A percentile compares a stretch with the other conserved stretches of the same genome.
These are phyloP conservation scores for Oxygymnocypris stewartii DNA, from an alignment of 2,113 vertebrate species.

Conservation along the genomic window DNA sequence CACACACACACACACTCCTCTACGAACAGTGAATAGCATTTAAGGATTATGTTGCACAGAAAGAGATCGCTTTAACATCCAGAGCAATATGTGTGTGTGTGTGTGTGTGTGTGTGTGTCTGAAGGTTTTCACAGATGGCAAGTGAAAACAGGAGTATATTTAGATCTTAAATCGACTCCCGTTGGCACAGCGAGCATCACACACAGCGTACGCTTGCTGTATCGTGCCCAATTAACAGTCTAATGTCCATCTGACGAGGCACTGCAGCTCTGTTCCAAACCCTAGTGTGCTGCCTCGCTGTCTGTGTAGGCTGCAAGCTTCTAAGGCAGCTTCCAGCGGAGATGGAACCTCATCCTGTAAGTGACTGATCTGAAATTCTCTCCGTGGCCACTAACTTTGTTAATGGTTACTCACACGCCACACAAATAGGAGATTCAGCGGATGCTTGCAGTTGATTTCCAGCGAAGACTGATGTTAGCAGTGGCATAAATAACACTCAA, in stretches of 20 bases:
- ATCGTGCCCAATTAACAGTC: constrained; percentile 22
- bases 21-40: constrained; percentile 34
- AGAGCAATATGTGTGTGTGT: constrained; percentile 46
- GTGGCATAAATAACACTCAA: not conserved
- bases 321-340: not conserved
- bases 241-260: not conserved
- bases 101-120: constrained; percentile 9
- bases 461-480: not conserved
- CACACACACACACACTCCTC: constrained; percentile 23
- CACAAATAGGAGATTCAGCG: constrained; percentile 8
- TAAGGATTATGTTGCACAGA: constrained; percentile 42
- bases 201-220: not conserved
- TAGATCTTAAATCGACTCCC: constrained; percentile 31
- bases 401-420: constrained; percentile 10
- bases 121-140: constrained; percentile 15
- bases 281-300: not conserved
- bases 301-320: not conserved
- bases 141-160: constrained; percentile 24
- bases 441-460: not conserved
- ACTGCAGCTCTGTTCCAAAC: not conserved
- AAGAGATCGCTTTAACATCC: constrained; percentile 45
- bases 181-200: not conserved
- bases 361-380: constrained; percentile 18
- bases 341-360: not conserved
- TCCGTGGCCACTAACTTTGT: not conserved